phyloP scores from a whole-genome alignment of 2,888 invertebrate genomes.

The Drosophila kambysellisi region DNA sequence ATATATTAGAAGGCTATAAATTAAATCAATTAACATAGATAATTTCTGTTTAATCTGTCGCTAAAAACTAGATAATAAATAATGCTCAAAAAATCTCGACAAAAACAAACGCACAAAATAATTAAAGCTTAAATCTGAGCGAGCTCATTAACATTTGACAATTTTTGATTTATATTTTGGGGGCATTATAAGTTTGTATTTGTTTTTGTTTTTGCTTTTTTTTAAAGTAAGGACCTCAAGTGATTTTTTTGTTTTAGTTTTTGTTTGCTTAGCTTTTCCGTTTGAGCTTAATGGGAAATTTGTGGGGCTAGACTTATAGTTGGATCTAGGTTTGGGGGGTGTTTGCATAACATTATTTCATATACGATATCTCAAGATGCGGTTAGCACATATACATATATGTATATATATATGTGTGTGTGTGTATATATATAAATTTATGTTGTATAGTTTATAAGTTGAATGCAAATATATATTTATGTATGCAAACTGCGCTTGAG shows the following conservation, averaged over 20 bases:
- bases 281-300: conserved; percentile 49
- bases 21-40: conserved; percentile 24
- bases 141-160: conserved; percentile 43
- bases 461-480: conserved; percentile 40
- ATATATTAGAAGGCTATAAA: conserved; percentile 32
- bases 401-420: conserved; percentile 32
- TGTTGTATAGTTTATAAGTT: conserved; percentile 48
- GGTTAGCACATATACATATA: conserved; percentile 60
- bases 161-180: conserved; percentile 22
- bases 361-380: conserved; percentile 60
- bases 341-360: conserved; percentile 33
- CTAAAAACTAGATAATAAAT: conserved; percentile 81
- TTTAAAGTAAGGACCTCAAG: conserved; percentile 66
- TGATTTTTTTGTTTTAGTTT: conserved; percentile 44
- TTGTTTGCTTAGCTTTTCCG: conserved; percentile 27
- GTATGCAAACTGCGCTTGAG: conserved; percentile 64
- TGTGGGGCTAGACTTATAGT: conserved; percentile 35
- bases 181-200: neutral
- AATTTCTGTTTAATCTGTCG: conserved; percentile 25
- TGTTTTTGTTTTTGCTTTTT: neutral
- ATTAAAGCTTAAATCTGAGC: conserved; percentile 69
- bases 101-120: conserved; percentile 52
- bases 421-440: conserved; percentile 52
- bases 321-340: conserved; percentile 8
- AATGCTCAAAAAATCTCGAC: conserved; percentile 49